Base-by-base conservation (phyloP, 2,888 invertebrate species). In the Himalopsyche japonica region DNA sequence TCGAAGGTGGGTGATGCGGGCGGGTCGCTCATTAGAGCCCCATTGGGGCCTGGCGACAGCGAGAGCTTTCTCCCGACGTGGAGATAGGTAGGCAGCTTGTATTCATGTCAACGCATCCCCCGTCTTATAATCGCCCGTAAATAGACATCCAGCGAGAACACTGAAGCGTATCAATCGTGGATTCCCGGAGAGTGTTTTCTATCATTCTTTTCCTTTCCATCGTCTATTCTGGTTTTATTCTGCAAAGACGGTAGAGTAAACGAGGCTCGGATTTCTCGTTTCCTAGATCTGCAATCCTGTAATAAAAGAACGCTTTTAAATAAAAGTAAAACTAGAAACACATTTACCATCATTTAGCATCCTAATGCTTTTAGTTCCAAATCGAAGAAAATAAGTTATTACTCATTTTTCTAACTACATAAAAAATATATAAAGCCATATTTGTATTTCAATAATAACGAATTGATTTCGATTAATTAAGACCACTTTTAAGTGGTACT, bases 31-130 rank as follows among this genome's bases (percentile, higher is more conserved):
- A 57, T 57, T 57, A 57, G 57, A 10, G 20, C 57, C 57, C 57
- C 57, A 20, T 24, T 3, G 24, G 7, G 43, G 15, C 15, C 15
- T 15, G 57, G 57, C 24, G 57, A 57, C 57, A 57, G 24, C 24
- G 20, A 57, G 20, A n/a, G 20, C 10, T 7, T 43, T 43, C 43
- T 43, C 57, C 57, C 20, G 6, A 57, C 7, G 20, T 15, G 20
- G 20, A 57, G 57, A 24, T 57, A 24, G 57, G 57, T 24, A 24
- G 57, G 57, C n/a, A 3, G 20, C 57, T 57, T 32, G 82, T 77
- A 57, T 82, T 49, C 77, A 48, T 49, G 57, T 82, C 82, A 77
- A 49, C 79, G 78, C 82, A 82, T 79, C 34, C 49, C 57, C 82
- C n/a, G 27, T 20, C n/a, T 37, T 32, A 24, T 78, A 64, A 79